phyloP scores from a whole-genome alignment of 2,113 vertebrate species.

The Pelobates fuscus region DNA sequence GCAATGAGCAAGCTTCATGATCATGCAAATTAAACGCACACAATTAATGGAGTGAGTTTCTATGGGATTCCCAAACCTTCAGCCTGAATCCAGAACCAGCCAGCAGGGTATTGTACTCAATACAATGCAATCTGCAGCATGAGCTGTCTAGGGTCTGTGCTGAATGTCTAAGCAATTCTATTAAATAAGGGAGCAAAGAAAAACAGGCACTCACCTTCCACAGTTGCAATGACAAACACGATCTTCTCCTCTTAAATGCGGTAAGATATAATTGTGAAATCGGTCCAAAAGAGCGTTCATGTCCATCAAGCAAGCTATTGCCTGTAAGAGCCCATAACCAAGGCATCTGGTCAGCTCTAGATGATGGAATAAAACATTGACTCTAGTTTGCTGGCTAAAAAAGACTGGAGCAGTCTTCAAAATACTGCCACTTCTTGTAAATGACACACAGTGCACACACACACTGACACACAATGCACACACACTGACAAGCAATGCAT shows the following conservation, averaged over 20 bases:
- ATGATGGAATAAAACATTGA: slow-evolving; percentile 77
- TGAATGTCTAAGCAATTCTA: background rate
- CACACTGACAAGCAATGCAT: background rate
- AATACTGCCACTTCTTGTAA: background rate
- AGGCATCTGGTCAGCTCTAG: slow-evolving; percentile 75
- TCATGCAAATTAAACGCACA: slow-evolving; percentile 14
- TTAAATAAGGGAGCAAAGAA: background rate
- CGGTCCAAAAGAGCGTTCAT: slow-evolving; percentile 99
- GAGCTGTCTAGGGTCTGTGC: slow-evolving; percentile 12
- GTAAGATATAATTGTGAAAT: slow-evolving; percentile 99
- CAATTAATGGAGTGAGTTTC: background rate
- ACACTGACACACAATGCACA: slow-evolving; percentile 8
- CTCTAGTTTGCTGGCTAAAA: slow-evolving; percentile 68
- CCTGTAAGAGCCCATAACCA: slow-evolving; percentile 89
- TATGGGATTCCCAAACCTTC: background rate
- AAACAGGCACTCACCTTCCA: slow-evolving; percentile 85
- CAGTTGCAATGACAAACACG: slow-evolving; percentile 99
- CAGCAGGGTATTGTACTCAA: no score
- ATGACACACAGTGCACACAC: slow-evolving; percentile 15
- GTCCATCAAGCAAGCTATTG: slow-evolving; percentile 99
- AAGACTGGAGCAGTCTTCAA: slow-evolving; percentile 54
- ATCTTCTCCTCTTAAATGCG: slow-evolving; percentile 97
- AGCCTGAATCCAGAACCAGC: background rate
- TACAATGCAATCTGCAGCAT: background rate
- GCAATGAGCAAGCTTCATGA: slow-evolving; percentile 1